Evolutionary conservation across 2,888 invertebrate genomes (phyloP).

Genomic region (Nomada lathburiana): DNA sequence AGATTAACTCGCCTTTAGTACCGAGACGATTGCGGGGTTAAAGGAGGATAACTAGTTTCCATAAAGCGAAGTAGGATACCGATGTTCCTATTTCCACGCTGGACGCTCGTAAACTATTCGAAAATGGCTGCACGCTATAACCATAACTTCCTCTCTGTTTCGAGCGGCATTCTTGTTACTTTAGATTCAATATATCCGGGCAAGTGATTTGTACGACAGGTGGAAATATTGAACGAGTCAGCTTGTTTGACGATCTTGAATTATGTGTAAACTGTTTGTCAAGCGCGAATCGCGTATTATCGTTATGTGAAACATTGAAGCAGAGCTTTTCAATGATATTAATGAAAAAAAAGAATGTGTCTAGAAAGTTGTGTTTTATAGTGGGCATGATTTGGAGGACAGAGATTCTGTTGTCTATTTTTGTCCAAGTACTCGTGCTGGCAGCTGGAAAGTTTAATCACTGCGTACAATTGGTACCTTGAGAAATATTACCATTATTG

Average conservation of each 20-base stretch:
- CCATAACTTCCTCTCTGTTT: background rate
- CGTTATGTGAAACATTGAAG: background rate
- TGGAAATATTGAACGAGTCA: background rate
- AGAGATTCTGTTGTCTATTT: no score
- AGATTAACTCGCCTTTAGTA: conserved; percentile 3
- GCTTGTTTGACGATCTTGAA: background rate
- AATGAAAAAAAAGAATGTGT: background rate
- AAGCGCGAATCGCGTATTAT: background rate
- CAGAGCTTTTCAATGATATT: background rate
- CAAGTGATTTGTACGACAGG: background rate
- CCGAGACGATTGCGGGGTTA: background rate
- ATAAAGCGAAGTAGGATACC: conserved; percentile 22
- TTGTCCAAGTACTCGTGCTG: no score
- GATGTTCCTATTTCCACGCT: conserved; percentile 12
- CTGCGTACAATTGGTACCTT: no score
- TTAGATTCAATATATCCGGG: background rate
- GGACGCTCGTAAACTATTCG: conserved; percentile 19
- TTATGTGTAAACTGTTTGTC: background rate
- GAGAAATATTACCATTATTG: no score
- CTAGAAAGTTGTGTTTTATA: background rate
- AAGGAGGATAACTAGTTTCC: conserved; percentile 22
- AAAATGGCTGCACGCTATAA: background rate
- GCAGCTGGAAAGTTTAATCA: no score
- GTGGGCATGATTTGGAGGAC: background rate
- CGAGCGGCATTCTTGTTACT: background rate